Evolutionary conservation across 2,797 vertebrate species (phyloP).

Genomic region (Hoplostethus atlanticus): DNA sequence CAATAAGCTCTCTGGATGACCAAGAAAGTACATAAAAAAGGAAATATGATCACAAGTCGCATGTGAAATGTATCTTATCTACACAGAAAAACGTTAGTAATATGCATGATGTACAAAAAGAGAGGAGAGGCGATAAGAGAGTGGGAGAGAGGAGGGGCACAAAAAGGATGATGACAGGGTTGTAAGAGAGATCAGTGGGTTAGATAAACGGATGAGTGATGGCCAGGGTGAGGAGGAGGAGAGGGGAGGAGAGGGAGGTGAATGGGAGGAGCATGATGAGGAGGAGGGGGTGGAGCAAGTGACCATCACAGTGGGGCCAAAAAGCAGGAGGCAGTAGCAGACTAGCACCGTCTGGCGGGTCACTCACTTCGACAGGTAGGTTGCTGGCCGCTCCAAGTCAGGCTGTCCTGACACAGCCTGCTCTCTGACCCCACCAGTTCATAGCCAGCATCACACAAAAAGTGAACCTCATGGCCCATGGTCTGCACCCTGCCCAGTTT

Average conservation of each 20-base stretch:
- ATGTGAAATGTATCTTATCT: conserved; percentile 61
- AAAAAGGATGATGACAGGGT: conserved; percentile 66
- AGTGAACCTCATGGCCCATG: conserved; percentile 88
- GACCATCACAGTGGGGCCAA: neutral
- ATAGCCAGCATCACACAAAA: conserved; percentile 86
- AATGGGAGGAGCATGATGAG: conserved; percentile 12
- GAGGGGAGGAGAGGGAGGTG: neutral
- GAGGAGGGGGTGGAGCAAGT: conserved; percentile 6
- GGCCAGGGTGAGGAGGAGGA: conserved; percentile 23
- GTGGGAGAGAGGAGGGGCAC: conserved; percentile 27
- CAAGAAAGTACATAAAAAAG: conserved; percentile 47
- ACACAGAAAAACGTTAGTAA: conserved; percentile 44
- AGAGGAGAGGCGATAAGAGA: conserved; percentile 37
- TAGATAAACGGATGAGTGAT: conserved; percentile 63
- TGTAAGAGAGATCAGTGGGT: conserved; percentile 60
- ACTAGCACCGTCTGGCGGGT: neutral
- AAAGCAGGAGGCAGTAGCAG: neutral
- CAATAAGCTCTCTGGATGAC: conserved; percentile 50
- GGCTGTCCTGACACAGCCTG: conserved; percentile 84
- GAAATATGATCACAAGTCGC: conserved; percentile 68
- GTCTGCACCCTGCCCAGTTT: conserved; percentile 83
- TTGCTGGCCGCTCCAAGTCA: conserved; percentile 87
- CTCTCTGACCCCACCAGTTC: conserved; percentile 87
- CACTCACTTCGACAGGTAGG: conserved; percentile 86
- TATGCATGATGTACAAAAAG: conserved; percentile 50